A percentile compares a stretch with the other conserved stretches of the same genome.
Evolutionary conservation across 2,888 invertebrate species (phyloP).

Genomic region (Pollenia angustigena): DNA sequence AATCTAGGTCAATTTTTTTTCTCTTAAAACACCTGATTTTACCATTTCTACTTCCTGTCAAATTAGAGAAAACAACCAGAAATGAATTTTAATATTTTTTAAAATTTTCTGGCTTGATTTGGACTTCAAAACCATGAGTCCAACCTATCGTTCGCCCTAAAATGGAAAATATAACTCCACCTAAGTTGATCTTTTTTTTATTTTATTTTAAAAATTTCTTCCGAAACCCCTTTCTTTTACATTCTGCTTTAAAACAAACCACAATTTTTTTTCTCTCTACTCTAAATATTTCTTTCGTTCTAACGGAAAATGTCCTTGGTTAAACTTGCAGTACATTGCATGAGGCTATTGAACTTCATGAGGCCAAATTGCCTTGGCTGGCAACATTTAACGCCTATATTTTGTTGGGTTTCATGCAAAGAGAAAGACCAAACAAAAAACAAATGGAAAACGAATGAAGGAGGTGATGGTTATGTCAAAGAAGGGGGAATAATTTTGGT

Average conservation of each 20-base stretch:
- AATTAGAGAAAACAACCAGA: too few relatives aligned
- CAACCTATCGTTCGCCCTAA: too few relatives aligned
- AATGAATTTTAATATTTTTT: too few relatives aligned
- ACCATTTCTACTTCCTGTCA: too few relatives aligned
- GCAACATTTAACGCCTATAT: conserved; percentile 54
- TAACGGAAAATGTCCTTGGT: conserved; percentile 77
- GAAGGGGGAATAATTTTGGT: neutral
- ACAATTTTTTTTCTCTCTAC: neutral
- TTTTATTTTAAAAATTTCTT: neutral
- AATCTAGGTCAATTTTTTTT: too few relatives aligned
- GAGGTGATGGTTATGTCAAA: neutral
- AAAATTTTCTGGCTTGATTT: too few relatives aligned
- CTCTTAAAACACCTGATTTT: too few relatives aligned
- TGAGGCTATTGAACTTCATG: conserved; percentile 77
- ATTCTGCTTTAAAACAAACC: neutral
- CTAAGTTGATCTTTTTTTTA: neutral
- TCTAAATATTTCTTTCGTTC: conserved; percentile 40
- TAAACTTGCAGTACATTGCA: conserved; percentile 77
- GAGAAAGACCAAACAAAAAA: neutral
- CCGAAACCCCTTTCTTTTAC: neutral
- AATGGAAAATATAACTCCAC: too few relatives aligned
- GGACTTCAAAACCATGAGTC: too few relatives aligned
- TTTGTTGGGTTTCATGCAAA: conserved; percentile 37
- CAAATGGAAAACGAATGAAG: neutral
- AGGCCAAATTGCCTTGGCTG: conserved; percentile 76